These are phyloP conservation scores for Axea sp. DNA, from an alignment of 2,888 invertebrate genomes.

Conservation along the genomic window DNA sequence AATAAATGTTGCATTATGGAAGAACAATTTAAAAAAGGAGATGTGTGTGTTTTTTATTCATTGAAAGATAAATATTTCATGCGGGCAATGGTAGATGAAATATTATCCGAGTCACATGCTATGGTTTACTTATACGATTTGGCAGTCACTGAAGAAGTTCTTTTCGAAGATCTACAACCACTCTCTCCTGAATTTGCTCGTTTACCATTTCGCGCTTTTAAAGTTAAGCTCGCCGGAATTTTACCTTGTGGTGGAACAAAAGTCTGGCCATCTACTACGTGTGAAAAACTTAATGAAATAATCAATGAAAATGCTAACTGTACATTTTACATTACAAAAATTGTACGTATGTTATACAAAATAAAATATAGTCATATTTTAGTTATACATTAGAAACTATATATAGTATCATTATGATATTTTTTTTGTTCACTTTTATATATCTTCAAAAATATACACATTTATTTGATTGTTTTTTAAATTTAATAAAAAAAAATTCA, in stretches of 20 bases:
- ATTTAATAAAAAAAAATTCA: too few species aligned
- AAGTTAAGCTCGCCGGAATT: conserved; percentile 86
- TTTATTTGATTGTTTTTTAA: too few species aligned
- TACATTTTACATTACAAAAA: conserved; percentile 81
- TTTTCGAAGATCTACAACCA: conserved; percentile 79
- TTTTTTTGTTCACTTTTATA: too few species aligned
- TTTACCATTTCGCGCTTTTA: conserved; percentile 82
- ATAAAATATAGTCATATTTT: background rate
- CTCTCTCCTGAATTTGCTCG: conserved; percentile 81
- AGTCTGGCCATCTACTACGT: conserved; percentile 83
- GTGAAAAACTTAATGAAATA: conserved; percentile 82
- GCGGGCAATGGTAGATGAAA: conserved; percentile 81
- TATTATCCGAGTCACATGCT: conserved; percentile 75
- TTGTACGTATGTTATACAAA: conserved; percentile 75
- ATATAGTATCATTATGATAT: too few species aligned
- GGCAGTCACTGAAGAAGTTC: conserved; percentile 81
- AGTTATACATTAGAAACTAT: too few species aligned
- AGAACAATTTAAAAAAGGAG: conserved; percentile 72
- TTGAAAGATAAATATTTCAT: conserved; percentile 83
- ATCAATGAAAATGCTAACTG: conserved; percentile 80
- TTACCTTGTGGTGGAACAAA: conserved; percentile 84
- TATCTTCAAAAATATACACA: too few species aligned
- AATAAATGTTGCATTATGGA: conserved; percentile 65
- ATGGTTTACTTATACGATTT: conserved; percentile 86
- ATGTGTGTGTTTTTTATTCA: conserved; percentile 80